Evolutionary conservation across 1,140 invertebrate genomes (phyloP), one percentile per base, ranked within the genome.

Genomic region (Megathymus violae): DNA sequence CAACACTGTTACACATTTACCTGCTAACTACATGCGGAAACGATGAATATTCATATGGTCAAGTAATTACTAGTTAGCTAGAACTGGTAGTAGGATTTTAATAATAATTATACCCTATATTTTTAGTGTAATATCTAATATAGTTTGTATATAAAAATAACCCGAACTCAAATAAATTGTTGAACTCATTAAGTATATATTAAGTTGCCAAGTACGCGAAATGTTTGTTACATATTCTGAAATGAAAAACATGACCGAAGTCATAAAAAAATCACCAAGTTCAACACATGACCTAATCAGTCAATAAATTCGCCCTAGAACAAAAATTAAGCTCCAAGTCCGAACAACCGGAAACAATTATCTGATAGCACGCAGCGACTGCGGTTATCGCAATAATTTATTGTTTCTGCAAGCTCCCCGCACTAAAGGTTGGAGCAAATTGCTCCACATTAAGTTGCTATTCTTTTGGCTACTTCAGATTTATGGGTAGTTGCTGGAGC

Each of bases 351-450:
- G 78, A 80, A 80, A 76, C 74, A 78, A 80, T 80, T 80, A 76
- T 80, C 74, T 73, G 74, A 80, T 80, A 80, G 66, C 60, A 60
- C 62, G 52, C 54, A 64, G 60, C 64, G 68, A 47, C 15, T 61
- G 66, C 67, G 67, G 74, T 72, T 79, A 74, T 75, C 77, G 66
- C 63, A 69, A 67, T 80, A 71, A 79, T 80, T 75, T 77, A 77
- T 77, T 66, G 63, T 71, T 54, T 52, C 54, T 43, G 31, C 61
- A 44, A 34, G 62, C 34, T 43, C 44, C 17, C 38, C 56, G 22
- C 15, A 48, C 43, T 19, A 46, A 48, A 34, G 60, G 38, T 14
- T 47, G 47, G 58, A 61, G 51, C 41, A 67, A 74, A 64, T 65
- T 70, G 67, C 61, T 62, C 46, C 41, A 69, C 67, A 73, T 73